phyloP scores from a whole-genome alignment of 2,888 invertebrate genomes.

The Oligia strigilis region DNA sequence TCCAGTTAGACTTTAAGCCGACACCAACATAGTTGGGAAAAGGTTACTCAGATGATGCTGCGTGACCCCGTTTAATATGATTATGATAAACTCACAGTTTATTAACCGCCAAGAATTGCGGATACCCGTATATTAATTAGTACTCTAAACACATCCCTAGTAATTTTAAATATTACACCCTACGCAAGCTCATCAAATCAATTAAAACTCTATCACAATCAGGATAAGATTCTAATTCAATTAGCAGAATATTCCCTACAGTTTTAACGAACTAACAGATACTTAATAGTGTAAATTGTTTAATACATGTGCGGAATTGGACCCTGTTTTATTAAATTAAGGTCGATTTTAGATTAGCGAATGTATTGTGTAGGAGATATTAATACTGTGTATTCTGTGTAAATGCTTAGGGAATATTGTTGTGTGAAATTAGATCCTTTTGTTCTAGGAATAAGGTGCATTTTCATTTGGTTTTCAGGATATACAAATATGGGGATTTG shows the following conservation, averaged over 20 bases:
- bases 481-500: neutral
- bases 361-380: slow-evolving; percentile 14
- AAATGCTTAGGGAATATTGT: slow-evolving; percentile 5
- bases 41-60: neutral
- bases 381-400: slow-evolving; percentile 9
- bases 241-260: slow-evolving; percentile 19
- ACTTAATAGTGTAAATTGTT: slow-evolving; percentile 50
- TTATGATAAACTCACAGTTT: neutral
- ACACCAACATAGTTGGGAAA: too few species aligned
- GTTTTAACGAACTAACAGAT: slow-evolving; percentile 48
- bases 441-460: accelerated
- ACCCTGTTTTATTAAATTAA: neutral
- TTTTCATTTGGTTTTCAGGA: neutral
- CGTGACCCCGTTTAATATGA: neutral
- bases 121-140: slow-evolving; percentile 10
- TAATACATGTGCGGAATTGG: slow-evolving; percentile 14
- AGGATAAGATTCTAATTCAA: slow-evolving; percentile 37
- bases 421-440: slow-evolving; percentile 10
- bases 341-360: slow-evolving; percentile 7
- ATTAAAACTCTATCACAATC: slow-evolving; percentile 1
- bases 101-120: neutral
- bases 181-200: neutral
- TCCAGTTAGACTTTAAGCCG: neutral
- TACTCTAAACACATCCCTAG: slow-evolving; percentile 37
- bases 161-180: slow-evolving; percentile 13